Conservation (phyloP, 2,113 vertebrate species). For the Sminthopsis crassicaudata region DNA sequence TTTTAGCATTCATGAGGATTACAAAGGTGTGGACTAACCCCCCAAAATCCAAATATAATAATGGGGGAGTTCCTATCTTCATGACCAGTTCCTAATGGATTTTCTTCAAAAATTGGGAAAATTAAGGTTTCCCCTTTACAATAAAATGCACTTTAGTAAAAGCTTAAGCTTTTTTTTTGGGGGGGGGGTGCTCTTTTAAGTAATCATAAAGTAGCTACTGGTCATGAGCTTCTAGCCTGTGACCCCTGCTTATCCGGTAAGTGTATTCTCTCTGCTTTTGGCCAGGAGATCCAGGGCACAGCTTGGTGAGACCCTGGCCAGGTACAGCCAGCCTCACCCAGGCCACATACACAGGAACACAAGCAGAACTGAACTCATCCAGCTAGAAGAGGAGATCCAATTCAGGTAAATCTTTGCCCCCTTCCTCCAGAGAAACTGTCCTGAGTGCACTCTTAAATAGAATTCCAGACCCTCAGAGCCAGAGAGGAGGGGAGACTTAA, state of each 20-base stretch:
- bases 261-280: neutral
- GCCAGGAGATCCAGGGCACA: too few species aligned
- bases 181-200: too few species aligned
- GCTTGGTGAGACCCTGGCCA: too few species aligned
- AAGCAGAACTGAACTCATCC: neutral
- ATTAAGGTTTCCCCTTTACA: neutral
- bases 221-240: neutral
- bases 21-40: neutral
- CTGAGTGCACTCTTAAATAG: neutral
- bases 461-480: neutral
- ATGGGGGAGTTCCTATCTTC: too few species aligned
- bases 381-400: too few species aligned
- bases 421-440: too few species aligned
- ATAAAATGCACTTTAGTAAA: neutral
- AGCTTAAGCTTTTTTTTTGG: neutral
- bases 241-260: neutral
- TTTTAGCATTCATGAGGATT: neutral
- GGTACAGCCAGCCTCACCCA: too few species aligned
- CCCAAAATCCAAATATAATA: too few species aligned
- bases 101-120: neutral
- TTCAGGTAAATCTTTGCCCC: too few species aligned
- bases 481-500: neutral
- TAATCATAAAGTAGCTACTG: neutral
- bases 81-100: neutral
- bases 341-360: too few species aligned